Evolutionary conservation across 1,140 invertebrate genomes (phyloP).

Genomic region (Drosophila funebris): DNA sequence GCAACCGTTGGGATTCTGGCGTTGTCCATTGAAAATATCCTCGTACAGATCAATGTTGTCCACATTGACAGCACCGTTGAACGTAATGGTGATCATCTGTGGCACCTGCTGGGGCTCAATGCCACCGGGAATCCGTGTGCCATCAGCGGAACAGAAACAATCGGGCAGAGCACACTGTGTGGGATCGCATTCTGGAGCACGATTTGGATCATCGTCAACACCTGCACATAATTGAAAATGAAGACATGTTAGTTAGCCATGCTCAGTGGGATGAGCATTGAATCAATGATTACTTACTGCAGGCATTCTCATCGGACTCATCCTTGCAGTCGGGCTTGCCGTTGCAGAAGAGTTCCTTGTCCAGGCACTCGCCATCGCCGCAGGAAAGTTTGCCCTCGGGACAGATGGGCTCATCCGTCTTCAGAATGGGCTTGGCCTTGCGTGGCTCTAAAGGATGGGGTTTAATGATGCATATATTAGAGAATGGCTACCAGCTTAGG

Average conservation of each 20-base stretch:
- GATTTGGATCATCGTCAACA: slow-evolving; percentile 94
- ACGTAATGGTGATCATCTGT: slow-evolving; percentile 97
- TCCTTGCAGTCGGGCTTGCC: slow-evolving; percentile 96
- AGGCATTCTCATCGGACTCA: slow-evolving; percentile 97
- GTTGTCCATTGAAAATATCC: slow-evolving; percentile 93
- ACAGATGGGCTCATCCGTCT: slow-evolving; percentile 95
- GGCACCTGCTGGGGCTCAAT: slow-evolving; percentile 93
- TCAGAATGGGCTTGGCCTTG: slow-evolving; percentile 93
- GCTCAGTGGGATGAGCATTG: not conserved
- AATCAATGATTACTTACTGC: slow-evolving; percentile 88
- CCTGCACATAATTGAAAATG: slow-evolving; percentile 85
- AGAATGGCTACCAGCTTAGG: not conserved
- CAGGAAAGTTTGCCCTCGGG: slow-evolving; percentile 94
- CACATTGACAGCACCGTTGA: slow-evolving; percentile 97
- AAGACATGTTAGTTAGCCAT: not conserved
- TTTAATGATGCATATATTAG: not conserved
- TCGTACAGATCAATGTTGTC: slow-evolving; percentile 97
- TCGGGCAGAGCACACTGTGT: slow-evolving; percentile 95
- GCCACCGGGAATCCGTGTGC: slow-evolving; percentile 93
- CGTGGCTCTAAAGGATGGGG: slow-evolving; percentile 88
- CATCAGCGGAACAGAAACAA: slow-evolving; percentile 97
- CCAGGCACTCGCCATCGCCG: slow-evolving; percentile 94
- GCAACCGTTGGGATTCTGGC: slow-evolving; percentile 96
- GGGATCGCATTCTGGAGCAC: slow-evolving; percentile 94
- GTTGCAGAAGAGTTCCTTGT: slow-evolving; percentile 96